These are phyloP conservation scores for Psittacula echo DNA, from an alignment of 2,797 vertebrate genomes.

Conservation along the genomic window DNA sequence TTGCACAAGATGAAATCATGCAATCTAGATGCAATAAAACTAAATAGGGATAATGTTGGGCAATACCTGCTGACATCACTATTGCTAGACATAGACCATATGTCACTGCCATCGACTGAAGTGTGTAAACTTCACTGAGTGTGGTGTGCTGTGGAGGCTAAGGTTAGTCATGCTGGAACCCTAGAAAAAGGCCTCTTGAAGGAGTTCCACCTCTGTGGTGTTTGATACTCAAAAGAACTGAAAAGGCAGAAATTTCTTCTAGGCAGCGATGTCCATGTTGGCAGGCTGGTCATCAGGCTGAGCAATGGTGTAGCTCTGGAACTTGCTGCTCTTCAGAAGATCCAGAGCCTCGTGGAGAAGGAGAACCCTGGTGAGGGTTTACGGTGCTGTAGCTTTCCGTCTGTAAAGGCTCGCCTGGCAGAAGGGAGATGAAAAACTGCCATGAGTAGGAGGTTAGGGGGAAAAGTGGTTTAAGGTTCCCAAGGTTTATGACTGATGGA, in stretches of 20 bases:
- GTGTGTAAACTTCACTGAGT: conserved; percentile 45
- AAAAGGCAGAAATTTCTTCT: not conserved
- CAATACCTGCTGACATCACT: conserved; percentile 50
- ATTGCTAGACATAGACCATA: not conserved
- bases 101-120: not conserved
- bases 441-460: not conserved
- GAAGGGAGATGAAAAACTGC: not conserved
- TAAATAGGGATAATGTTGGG: conserved; percentile 39
- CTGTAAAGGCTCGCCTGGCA: not conserved
- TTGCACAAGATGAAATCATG: not conserved
- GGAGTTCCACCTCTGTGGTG: not conserved
- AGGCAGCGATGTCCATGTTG: fast-evolving
- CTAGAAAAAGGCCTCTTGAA: not conserved
- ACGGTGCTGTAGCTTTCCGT: not conserved
- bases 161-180: not conserved
- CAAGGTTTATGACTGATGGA: not conserved
- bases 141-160: not conserved
- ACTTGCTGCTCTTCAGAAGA: not conserved
- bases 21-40: not conserved
- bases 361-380: not conserved
- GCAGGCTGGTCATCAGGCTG: not conserved
- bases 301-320: not conserved
- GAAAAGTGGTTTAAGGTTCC: not conserved
- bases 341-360: not conserved
- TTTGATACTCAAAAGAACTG: not conserved